Evolutionary conservation across 2,888 invertebrate species (phyloP).

Genomic region (Agriopis leucophaearia): DNA sequence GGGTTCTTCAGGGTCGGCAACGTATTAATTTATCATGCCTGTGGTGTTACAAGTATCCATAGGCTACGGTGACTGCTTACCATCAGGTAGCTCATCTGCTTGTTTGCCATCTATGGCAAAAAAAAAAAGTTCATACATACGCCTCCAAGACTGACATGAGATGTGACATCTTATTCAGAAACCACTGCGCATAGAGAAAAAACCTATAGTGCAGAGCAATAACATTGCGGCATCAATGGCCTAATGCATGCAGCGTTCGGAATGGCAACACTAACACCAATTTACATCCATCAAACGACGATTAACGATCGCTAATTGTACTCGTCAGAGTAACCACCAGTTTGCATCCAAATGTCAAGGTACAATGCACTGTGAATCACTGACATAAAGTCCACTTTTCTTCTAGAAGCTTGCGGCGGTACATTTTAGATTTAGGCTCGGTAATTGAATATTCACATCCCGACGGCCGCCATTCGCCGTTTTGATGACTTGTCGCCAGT

Average conservation of each 20-base stretch:
- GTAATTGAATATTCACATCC: slow-evolving; percentile 78
- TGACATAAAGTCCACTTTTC: slow-evolving; percentile 54
- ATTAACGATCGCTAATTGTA: slow-evolving; percentile 64
- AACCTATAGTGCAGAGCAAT: not conserved
- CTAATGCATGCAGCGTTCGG: slow-evolving; percentile 43
- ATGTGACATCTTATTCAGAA: too few species aligned
- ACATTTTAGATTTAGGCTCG: slow-evolving; percentile 60
- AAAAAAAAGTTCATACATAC: too few species aligned
- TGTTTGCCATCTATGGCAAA: too few species aligned
- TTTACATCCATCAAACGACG: slow-evolving; percentile 69
- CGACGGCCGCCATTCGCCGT: slow-evolving; percentile 63
- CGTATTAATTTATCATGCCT: too few species aligned
- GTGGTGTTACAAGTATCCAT: too few species aligned
- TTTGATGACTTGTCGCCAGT: slow-evolving; percentile 63
- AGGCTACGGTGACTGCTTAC: too few species aligned
- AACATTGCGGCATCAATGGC: slow-evolving; percentile 15
- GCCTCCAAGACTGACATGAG: too few species aligned
- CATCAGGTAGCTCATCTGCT: too few species aligned
- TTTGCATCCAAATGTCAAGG: slow-evolving; percentile 17
- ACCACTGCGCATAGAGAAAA: too few species aligned
- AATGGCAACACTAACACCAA: slow-evolving; percentile 55
- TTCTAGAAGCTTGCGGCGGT: slow-evolving; percentile 17
- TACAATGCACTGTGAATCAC: slow-evolving; percentile 35
- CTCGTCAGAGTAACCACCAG: slow-evolving; percentile 48
- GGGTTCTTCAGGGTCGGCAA: too few species aligned